A percentile compares a stretch with the other conserved stretches of the same genome.
Conservation (phyloP, 2,888 invertebrate species). For the Habroteleia sp. region DNA sequence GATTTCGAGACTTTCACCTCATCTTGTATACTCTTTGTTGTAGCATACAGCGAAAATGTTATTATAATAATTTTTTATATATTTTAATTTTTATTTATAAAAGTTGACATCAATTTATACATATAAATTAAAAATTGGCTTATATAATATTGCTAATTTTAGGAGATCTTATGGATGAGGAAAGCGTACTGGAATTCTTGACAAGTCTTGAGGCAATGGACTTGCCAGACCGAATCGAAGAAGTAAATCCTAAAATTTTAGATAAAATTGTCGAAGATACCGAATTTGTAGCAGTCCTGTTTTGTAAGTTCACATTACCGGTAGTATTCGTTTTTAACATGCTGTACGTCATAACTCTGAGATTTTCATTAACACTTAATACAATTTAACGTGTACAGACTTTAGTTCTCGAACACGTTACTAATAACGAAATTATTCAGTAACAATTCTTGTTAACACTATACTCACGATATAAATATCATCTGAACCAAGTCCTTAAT, state of each 20-base stretch:
- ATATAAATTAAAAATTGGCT: no score
- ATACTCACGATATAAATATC: no score
- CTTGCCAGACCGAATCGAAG: constrained; percentile 96
- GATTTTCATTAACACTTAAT: constrained; percentile 59
- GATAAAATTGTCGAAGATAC: constrained; percentile 95
- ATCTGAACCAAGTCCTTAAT: not conserved
- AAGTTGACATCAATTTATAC: no score
- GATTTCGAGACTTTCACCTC: no score
- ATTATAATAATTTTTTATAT: no score
- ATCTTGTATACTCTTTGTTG: no score
- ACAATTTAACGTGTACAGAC: constrained; percentile 50
- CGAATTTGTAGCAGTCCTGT: constrained; percentile 94
- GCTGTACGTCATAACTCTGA: constrained; percentile 55
- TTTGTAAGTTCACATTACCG: constrained; percentile 88
- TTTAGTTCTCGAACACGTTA: constrained; percentile 11
- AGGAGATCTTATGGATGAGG: constrained; percentile 98
- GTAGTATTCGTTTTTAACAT: constrained; percentile 14
- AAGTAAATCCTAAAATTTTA: constrained; percentile 94
- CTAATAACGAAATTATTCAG: constrained; percentile 26
- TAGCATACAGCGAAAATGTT: no score
- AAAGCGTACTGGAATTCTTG: constrained; percentile 94
- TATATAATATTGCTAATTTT: not conserved
- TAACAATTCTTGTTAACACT: not conserved
- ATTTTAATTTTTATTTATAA: no score
- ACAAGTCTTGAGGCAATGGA: constrained; percentile 97